Evolutionary conservation across 2,113 vertebrate genomes (phyloP).

Genomic region (Drymodes brunneopygia): DNA sequence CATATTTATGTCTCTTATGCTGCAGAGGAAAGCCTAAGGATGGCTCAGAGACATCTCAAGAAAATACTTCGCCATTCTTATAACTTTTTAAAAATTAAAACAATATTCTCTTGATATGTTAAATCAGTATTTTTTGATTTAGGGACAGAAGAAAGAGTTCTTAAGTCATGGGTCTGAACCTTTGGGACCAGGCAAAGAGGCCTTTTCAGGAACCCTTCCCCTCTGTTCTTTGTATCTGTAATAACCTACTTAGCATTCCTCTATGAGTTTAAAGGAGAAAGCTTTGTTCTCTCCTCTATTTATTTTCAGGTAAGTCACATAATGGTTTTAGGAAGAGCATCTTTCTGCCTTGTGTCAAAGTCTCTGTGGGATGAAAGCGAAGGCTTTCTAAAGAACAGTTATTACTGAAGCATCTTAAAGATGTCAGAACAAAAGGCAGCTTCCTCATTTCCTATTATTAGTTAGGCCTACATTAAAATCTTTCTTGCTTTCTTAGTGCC

Average conservation of each 20-base stretch:
- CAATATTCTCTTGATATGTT: background rate
- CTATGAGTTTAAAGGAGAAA: background rate
- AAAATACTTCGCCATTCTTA: background rate
- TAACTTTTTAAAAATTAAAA: background rate
- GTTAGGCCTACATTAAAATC: background rate
- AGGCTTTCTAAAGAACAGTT: slow-evolving; percentile 10
- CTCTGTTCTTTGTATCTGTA: background rate
- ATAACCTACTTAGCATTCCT: slow-evolving; percentile 32
- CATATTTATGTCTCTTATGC: background rate
- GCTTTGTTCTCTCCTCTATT: background rate
- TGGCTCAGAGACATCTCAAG: background rate
- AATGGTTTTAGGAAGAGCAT: slow-evolving; percentile 25
- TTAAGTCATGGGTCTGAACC: background rate
- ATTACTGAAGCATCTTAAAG: background rate
- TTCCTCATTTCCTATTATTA: slow-evolving; percentile 16
- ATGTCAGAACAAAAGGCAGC: slow-evolving; percentile 9
- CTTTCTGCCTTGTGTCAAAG: slow-evolving; percentile 9
- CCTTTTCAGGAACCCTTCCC: background rate
- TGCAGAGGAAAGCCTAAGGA: background rate
- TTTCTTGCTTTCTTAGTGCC: background rate
- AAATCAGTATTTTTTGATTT: background rate
- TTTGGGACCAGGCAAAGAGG: background rate
- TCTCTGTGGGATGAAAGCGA: slow-evolving; percentile 31
- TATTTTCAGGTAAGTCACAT: slow-evolving; percentile 1
- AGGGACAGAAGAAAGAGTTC: background rate